A percentile compares a stretch with the other conserved stretches of the same genome.
phyloP scores from a whole-genome alignment of 2,797 vertebrate species.

The Hoplostethus mediterraneus region DNA sequence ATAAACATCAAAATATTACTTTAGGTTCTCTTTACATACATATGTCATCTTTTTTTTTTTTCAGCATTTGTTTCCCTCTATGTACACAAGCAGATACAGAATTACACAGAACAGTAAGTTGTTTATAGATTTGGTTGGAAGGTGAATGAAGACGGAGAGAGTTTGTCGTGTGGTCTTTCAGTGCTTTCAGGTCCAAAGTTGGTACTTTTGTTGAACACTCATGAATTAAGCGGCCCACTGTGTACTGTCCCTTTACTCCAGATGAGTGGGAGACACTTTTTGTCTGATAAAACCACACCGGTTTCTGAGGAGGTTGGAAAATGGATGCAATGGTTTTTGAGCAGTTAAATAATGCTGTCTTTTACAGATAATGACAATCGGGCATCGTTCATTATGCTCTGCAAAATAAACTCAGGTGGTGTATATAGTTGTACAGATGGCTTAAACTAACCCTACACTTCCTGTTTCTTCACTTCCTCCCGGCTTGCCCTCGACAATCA shows the following conservation, averaged over 20 bases:
- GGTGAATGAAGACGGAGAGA: constrained; percentile 59
- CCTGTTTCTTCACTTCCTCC: constrained; percentile 50
- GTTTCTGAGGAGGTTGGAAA: constrained; percentile 24
- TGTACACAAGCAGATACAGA: constrained; percentile 89
- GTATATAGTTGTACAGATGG: constrained; percentile 40
- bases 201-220: neutral
- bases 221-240: constrained; percentile 16
- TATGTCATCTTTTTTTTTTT: constrained; percentile 41
- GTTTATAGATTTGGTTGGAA: constrained; percentile 82
- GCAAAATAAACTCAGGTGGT: constrained; percentile 75
- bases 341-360: constrained; percentile 69
- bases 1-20: constrained; percentile 91
- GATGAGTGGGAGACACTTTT: constrained; percentile 22
- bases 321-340: constrained; percentile 17
- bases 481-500: constrained; percentile 14
- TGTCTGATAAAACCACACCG: neutral
- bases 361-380: constrained; percentile 61
- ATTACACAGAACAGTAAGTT: constrained; percentile 84
- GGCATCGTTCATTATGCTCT: constrained; percentile 2
- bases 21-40: constrained; percentile 84
- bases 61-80: constrained; percentile 74
- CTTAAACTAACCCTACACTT: constrained; percentile 23
- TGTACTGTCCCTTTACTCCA: constrained; percentile 32
- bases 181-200: constrained; percentile 32
- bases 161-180: constrained; percentile 66